Conservation (phyloP, 2,113 vertebrate species). For the Apteryx mantelli region DNA sequence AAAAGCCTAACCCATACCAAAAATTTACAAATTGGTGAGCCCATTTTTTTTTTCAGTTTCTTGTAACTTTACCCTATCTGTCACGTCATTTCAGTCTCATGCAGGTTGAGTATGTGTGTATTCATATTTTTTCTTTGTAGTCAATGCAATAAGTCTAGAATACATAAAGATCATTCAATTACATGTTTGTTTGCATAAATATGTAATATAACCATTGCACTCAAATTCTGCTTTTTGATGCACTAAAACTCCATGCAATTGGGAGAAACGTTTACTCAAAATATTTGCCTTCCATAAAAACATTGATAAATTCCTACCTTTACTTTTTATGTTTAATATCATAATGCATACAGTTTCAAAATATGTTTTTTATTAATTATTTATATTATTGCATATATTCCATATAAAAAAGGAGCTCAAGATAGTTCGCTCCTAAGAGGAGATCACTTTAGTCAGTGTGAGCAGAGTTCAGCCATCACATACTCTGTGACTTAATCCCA, state of each 20-base stretch:
- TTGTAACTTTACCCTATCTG: not conserved
- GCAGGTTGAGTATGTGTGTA: not conserved
- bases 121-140: not conserved
- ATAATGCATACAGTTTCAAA: accelerated
- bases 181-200: accelerated
- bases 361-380: not conserved
- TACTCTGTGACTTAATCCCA: not conserved
- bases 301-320: not conserved
- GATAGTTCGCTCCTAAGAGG: not conserved
- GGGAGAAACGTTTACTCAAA: not conserved
- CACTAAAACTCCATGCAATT: accelerated
- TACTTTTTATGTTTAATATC: not conserved
- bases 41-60: not conserved
- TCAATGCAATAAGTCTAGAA: not conserved
- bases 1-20: not conserved
- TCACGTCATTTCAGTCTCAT: not conserved
- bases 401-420: not conserved
- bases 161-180: not conserved
- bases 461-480: not conserved
- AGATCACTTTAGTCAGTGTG: not conserved
- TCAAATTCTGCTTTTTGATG: not conserved
- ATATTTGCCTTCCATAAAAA: not conserved
- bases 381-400: not conserved
- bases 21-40: not conserved
- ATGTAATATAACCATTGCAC: accelerated